Evolutionary conservation across 1,140 invertebrate species (phyloP), one percentile per base, ranked within the genome.

Genomic region (Pseudomyrmex dendroicus): DNA sequence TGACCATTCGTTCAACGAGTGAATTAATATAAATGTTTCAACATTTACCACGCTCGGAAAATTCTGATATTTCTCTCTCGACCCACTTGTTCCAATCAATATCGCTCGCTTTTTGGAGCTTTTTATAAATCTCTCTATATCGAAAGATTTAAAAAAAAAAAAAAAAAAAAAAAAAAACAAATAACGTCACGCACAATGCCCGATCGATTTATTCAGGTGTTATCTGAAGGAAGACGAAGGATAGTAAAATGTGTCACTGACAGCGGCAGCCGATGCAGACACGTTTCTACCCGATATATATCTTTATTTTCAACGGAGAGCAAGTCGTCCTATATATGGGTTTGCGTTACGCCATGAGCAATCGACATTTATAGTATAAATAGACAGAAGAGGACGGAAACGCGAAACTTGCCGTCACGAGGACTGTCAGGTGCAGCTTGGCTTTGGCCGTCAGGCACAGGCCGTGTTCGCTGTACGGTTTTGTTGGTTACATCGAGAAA

Each of bases 331-430:
- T 56, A 70, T 70, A 62, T 35, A 35, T 35, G 50, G 64, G 44
- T 59, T 52, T 50, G 44, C 63, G 76, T 35, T 59, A 59, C 44
- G 44, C 66, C 76, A 59, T 72, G 22, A 48, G 35, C 66, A 72
- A 80, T 80, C 76, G 76, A 72, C 76, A 22, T 80, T 80, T 80
- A 80, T 70, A 80, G 66, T 72, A 54, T 80, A 72, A 80, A 80
- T 80, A 80, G 54, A 80, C 46, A 59, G 76, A 61, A 70, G 48
- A 77, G 66, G 66, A 78, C 22, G 76, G 35, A 80, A 72, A 78
- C 5, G 76, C 54, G 76, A 59, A 70, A 72, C 44, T 66, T 78
- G 54, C 54, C 67, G 54, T 70, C 76, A 46, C 63, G 44, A 59
- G 20, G 54, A 70, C 76, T 78, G 76, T 80, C 76, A 80, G 66